Conservation (phyloP, 2,113 vertebrate genomes). For the Pituophis catenifer region DNA sequence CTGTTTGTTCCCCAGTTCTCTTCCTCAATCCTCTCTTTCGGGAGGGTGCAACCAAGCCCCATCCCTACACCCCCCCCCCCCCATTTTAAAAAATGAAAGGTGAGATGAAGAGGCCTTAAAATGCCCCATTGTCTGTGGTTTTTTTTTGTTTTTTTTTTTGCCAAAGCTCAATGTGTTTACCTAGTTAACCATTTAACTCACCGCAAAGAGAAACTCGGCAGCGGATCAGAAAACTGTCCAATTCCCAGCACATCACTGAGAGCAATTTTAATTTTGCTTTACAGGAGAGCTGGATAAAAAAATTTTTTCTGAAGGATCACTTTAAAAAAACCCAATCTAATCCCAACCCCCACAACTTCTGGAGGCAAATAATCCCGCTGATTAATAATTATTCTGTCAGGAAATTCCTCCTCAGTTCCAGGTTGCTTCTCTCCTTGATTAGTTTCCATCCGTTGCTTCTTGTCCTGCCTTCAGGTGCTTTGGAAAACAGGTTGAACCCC, state of each 20-base stretch:
- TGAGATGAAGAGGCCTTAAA: background rate
- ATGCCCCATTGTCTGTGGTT: background rate
- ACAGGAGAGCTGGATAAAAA: background rate
- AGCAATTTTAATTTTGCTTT: background rate
- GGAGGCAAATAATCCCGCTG: too few species aligned
- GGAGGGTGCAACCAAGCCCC: background rate
- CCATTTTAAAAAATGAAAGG: background rate
- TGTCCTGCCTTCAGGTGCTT: too few species aligned
- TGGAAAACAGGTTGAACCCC: too few species aligned
- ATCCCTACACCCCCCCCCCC: background rate
- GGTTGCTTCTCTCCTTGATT: background rate
- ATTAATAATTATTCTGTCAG: background rate
- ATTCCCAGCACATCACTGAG: background rate
- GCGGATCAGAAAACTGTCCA: background rate
- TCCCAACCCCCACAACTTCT: background rate
- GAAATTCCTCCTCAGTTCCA: background rate
- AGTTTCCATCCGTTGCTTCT: background rate
- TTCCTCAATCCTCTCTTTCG: background rate
- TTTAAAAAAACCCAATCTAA: background rate
- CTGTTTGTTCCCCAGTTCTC: background rate
- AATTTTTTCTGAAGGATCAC: background rate
- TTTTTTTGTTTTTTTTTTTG: background rate
- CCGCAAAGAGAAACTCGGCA: background rate
- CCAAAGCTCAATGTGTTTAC: background rate
- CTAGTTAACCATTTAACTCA: slow-evolving; percentile 18